Percentiles rank a stretch among this genome's conserved stretches.
Conservation (phyloP, 2,113 vertebrate genomes). For the Dissostichus mawsoni region DNA sequence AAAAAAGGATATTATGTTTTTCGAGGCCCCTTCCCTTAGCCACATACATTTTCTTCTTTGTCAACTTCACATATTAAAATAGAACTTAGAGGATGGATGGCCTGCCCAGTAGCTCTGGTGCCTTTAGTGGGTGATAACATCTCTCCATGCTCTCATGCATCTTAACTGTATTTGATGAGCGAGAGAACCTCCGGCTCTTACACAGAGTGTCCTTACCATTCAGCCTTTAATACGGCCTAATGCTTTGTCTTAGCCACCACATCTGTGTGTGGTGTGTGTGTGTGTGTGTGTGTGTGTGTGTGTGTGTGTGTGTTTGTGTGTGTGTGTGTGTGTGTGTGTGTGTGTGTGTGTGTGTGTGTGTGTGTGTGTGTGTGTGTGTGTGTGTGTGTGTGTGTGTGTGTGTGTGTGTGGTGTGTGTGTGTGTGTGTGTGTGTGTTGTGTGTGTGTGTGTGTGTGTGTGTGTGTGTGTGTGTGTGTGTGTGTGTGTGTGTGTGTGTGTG, state of each 20-base stretch:
- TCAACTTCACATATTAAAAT: conserved; percentile 36
- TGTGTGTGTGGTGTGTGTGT: too few relatives aligned
- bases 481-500: too few relatives aligned
- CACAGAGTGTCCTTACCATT: conserved; percentile 39
- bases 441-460: too few relatives aligned
- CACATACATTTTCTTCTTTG: conserved; percentile 16
- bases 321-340: background rate
- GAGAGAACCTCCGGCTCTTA: conserved; percentile 61
- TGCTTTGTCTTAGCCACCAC: conserved; percentile 57
- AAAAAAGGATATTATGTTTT: background rate
- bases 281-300: too few relatives aligned
- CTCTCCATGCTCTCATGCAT: conserved; percentile 63
- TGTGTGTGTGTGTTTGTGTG: conserved; percentile 18
- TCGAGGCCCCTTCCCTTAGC: background rate
- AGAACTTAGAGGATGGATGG: conserved; percentile 41
- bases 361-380: too few relatives aligned
- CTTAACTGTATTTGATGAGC: conserved; percentile 69
- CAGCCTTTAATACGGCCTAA: conserved; percentile 64
- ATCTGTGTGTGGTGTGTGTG: conserved; percentile 10
- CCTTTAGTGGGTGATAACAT: conserved; percentile 71
- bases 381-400: too few relatives aligned
- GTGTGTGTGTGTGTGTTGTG: too few relatives aligned
- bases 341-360: too few relatives aligned
- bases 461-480: too few relatives aligned
- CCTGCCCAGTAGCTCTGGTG: conserved; percentile 42